Percentiles rank a stretch among this genome's conserved stretches.
Evolutionary conservation across 1,140 invertebrate species (phyloP).

Genomic region (Triops cancriformis): DNA sequence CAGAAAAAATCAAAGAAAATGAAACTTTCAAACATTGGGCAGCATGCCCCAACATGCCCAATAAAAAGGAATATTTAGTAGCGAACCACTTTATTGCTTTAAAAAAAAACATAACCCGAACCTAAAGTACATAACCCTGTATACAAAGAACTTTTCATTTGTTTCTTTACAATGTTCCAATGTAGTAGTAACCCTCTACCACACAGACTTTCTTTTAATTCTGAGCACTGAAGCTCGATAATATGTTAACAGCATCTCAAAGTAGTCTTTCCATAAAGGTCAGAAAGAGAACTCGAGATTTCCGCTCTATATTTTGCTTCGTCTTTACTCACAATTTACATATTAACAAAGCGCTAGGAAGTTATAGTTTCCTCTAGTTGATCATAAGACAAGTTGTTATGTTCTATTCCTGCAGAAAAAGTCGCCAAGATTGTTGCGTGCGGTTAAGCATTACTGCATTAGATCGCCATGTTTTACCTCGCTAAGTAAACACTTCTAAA

Average conservation of each 20-base stretch:
- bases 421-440: neutral
- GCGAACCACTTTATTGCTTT: neutral
- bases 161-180: neutral
- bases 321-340: neutral
- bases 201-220: neutral
- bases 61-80: neutral
- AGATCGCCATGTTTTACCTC: too few species aligned
- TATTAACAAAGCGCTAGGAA: neutral
- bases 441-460: too few species aligned
- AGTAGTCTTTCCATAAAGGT: neutral
- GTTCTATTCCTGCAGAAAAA: neutral
- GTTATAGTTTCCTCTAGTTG: neutral
- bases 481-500: too few species aligned
- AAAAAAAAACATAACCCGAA: neutral
- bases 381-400: neutral
- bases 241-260: neutral
- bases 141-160: neutral
- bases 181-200: neutral
- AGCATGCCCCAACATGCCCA: too few species aligned
- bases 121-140: neutral
- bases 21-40: too few species aligned
- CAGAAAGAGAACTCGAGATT: neutral
- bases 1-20: too few species aligned
- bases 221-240: neutral
- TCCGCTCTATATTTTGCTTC: neutral